These are phyloP conservation scores for Python bivittatus DNA, from an alignment of 2,113 vertebrate species.

Conservation along the genomic window DNA sequence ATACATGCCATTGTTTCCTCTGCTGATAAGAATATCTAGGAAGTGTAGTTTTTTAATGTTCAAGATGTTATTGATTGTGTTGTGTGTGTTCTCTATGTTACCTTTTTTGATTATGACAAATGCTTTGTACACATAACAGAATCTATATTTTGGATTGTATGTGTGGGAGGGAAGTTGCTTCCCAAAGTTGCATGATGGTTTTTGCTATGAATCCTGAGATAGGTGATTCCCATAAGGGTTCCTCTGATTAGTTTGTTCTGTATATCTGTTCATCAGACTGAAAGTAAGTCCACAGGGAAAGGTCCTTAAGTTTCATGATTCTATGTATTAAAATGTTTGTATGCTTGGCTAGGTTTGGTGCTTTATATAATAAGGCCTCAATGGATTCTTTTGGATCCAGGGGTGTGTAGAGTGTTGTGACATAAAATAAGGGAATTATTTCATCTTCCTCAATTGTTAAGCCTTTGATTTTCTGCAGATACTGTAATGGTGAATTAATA, in stretches of 20 bases:
- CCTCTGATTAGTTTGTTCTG: background rate
- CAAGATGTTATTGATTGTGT: background rate
- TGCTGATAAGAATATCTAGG: background rate
- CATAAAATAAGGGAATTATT: background rate
- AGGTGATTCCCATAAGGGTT: background rate
- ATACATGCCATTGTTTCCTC: background rate
- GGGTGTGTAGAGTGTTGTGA: background rate
- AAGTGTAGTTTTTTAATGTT: no score
- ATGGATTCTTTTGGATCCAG: background rate
- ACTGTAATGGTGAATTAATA: background rate
- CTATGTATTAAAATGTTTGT: background rate
- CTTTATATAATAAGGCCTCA: background rate
- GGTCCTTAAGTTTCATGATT: background rate
- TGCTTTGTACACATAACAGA: background rate
- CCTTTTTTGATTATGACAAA: background rate
- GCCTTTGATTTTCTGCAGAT: background rate
- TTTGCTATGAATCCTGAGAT: background rate
- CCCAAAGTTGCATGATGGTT: background rate
- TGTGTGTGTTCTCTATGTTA: background rate
- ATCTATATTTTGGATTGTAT: background rate
- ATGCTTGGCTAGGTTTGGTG: background rate
- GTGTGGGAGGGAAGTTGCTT: background rate
- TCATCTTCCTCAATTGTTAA: background rate
- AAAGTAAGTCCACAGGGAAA: background rate
- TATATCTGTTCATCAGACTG: background rate